Evolutionary conservation across 1,140 invertebrate genomes (phyloP), one percentile per base, ranked within the genome.

Genomic region (Limonius californicus): DNA sequence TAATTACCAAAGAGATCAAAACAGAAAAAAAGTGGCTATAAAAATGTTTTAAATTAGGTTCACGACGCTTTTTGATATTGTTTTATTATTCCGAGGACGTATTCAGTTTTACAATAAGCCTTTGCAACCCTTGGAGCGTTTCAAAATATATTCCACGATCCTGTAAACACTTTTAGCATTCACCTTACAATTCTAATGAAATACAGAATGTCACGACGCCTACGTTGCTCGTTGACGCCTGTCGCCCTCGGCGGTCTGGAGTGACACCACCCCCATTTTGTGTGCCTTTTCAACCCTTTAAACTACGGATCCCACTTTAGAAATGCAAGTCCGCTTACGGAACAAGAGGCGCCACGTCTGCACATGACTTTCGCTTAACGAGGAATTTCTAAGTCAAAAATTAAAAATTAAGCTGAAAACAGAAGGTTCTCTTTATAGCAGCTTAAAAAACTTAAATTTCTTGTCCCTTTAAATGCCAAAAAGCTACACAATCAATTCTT

Each of bases 131-230:
- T 21, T 50, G 45, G 16, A 50, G 45, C 45, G 45, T 21, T 21
- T 50, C 45, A 21, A 50, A 21, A 50, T 50, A 50, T 50, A 50
- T 50, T 50, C 45, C 45, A 50, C 45, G 45, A 50, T 50, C 45
- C 45, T 50, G 45, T 50, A 50, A 50, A 50, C 45, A 50, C 45
- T 50, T 50, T 50, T 50, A 50, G 45, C 45, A 50, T 50, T 50
- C 45, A 50, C 20, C 45, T 50, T 50, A 21, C 45, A 50, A 50
- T 50, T 50, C 45, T 50, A 50, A 50, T 50, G 45, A 50, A 50
- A 50, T 50, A 50, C 45, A 21, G 45, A 50, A 50, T 50, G 45
- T 50, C 45, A 50, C 45, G 45, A 50, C 45, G 45, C 20, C 45
- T 50, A 7, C 45, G 45, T 50, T 50, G 45, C 19, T 21, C 45